phyloP scores from a whole-genome alignment of 1,140 invertebrate species.

The Panulirus ornatus region DNA sequence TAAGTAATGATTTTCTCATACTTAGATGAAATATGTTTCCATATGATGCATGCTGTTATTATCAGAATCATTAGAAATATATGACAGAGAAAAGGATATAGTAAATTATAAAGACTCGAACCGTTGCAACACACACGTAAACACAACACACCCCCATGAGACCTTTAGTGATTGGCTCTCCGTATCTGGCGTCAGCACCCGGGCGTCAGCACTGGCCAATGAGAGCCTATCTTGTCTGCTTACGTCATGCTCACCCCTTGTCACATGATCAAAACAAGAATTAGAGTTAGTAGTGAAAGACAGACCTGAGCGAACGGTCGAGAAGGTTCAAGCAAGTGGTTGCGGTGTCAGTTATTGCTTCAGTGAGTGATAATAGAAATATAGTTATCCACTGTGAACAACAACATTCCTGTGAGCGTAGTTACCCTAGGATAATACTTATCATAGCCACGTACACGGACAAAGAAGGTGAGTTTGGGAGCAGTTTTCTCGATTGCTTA shows the following conservation, averaged over 20 bases:
- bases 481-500: neutral
- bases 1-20: too few relatives aligned
- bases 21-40: neutral
- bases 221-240: neutral
- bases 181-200: slow-evolving; percentile 35
- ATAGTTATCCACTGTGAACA: too few relatives aligned
- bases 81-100: too few relatives aligned
- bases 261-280: slow-evolving; percentile 71
- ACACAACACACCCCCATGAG: slow-evolving; percentile 64
- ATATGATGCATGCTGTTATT: neutral
- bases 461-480: neutral
- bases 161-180: slow-evolving; percentile 36
- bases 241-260: slow-evolving; percentile 56
- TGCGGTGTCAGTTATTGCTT: neutral
- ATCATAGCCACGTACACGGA: too few relatives aligned
- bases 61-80: neutral
- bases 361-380: too few relatives aligned
- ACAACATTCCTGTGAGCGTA: too few relatives aligned
- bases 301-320: slow-evolving; percentile 10
- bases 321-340: neutral
- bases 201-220: slow-evolving; percentile 44
- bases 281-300: slow-evolving; percentile 68
- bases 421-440: too few relatives aligned
- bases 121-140: slow-evolving; percentile 58
- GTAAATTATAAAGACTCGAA: neutral